Evolutionary conservation across 2,888 invertebrate species (phyloP), one percentile per base, ranked within the genome.

Genomic region (Drosophila neonasuta): DNA sequence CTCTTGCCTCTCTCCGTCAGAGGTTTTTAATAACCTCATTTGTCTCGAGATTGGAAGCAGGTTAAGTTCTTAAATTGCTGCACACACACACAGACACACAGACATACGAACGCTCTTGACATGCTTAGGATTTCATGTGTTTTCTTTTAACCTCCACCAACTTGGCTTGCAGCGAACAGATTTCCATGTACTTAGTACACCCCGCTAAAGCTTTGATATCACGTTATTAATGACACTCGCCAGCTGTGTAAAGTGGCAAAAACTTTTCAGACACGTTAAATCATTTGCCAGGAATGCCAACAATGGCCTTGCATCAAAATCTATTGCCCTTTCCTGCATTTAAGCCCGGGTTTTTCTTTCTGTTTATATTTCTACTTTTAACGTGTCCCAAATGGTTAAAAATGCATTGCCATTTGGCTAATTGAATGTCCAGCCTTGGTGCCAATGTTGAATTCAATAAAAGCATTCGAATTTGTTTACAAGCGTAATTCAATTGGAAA

Each of bases 51-150:
- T 74, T 74, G 69, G 36, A 66, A 75, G 65, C 77, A 77, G 75
- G 75, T 75, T 77, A 75, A 77, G 75, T 66, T 69, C 66, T 71
- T 60, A 71, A 73, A 73, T 73, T 63, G 62, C 61, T 24, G 11
- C 24, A 48, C 20, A 44, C 20, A 34, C 50, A 32, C 32, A 32
- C 32, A 34, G 13, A 15, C 17, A 60, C 15, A 30, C 20, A 17
- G 4, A 49, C 3, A 44, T 32, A 34, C 13, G 29, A 0, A 24
- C 24, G 29, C 51, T 45, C 64, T 64, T 65, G 60, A 74, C 71
- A 74, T 45, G 62, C 24, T 52, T 62, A 39, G 39, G 11, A 46
- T 52, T 46, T 30, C 10, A 58, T 11, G 13, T 48, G 15, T 10
- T 34, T 44, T 41, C n/a, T 29, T 46, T 58, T 30, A 29, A 20